Conservation (phyloP, 2,113 vertebrate species). For the Pristiophorus japonicus region DNA sequence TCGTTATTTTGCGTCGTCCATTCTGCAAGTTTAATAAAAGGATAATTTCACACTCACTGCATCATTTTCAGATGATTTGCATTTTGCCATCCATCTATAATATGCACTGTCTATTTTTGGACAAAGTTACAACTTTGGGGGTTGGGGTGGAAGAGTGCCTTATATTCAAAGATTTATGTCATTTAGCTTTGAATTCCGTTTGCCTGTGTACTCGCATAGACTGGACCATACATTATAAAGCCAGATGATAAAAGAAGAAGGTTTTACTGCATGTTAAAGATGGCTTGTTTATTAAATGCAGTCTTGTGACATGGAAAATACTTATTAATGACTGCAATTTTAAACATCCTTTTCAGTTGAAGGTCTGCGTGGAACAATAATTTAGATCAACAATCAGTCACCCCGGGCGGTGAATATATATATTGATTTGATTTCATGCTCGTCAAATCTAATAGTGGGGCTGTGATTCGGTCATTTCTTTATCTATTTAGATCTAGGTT, state of each 20-base stretch:
- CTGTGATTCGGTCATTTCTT: background rate
- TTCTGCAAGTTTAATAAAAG: background rate
- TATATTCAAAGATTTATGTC: background rate
- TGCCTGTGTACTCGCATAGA: background rate
- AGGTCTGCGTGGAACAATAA: background rate
- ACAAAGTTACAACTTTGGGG: background rate
- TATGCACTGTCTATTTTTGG: background rate
- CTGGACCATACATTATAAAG: background rate
- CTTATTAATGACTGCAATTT: background rate
- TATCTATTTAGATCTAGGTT: background rate
- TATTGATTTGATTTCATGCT: background rate
- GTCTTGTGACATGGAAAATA: background rate
- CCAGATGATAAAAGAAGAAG: background rate
- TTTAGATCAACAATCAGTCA: background rate
- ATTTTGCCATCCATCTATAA: background rate
- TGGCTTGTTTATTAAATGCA: background rate
- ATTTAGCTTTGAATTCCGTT: background rate
- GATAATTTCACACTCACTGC: background rate
- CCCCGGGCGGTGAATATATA: background rate
- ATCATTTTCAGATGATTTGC: background rate
- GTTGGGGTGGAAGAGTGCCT: background rate
- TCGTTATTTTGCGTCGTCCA: background rate
- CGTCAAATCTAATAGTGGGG: background rate
- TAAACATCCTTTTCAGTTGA: background rate
- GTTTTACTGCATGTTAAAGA: background rate